These are phyloP conservation scores for Heliconius eleuchia DNA, from an alignment of 1,140 invertebrate genomes.

Conservation along the genomic window DNA sequence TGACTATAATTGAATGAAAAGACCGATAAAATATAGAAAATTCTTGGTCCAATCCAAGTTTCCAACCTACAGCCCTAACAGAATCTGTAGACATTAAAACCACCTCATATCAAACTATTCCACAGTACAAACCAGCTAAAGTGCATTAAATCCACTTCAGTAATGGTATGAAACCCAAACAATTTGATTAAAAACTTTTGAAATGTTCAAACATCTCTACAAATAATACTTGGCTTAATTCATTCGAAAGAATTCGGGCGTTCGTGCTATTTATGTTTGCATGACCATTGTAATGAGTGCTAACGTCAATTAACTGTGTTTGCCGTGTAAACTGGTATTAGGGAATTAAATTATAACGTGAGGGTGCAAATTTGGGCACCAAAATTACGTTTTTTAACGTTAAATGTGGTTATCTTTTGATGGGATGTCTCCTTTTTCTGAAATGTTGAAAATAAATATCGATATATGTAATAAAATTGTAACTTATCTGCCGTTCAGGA, in stretches of 20 bases:
- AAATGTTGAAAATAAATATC: too few species aligned
- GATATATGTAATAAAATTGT: too few species aligned
- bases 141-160: constrained; percentile 8
- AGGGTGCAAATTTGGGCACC: constrained; percentile 16
- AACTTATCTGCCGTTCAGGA: too few species aligned
- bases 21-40: too few species aligned
- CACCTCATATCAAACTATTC: neutral
- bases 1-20: too few species aligned
- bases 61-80: neutral
- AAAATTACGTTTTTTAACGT: neutral
- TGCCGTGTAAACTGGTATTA: constrained; percentile 50
- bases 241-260: constrained; percentile 39
- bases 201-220: constrained; percentile 7
- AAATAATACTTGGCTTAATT: constrained; percentile 21
- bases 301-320: constrained; percentile 62
- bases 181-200: constrained; percentile 14
- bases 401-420: neutral
- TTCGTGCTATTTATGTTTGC: constrained; percentile 41
- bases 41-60: too few species aligned
- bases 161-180: constrained; percentile 17
- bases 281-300: constrained; percentile 59
- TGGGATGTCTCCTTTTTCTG: neutral
- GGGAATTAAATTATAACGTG: constrained; percentile 52
- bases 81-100: neutral
- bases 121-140: neutral